Evolutionary conservation across 2,888 invertebrate genomes (phyloP), one percentile per base, ranked within the genome.

Genomic region (Cryptocephalus primarius): DNA sequence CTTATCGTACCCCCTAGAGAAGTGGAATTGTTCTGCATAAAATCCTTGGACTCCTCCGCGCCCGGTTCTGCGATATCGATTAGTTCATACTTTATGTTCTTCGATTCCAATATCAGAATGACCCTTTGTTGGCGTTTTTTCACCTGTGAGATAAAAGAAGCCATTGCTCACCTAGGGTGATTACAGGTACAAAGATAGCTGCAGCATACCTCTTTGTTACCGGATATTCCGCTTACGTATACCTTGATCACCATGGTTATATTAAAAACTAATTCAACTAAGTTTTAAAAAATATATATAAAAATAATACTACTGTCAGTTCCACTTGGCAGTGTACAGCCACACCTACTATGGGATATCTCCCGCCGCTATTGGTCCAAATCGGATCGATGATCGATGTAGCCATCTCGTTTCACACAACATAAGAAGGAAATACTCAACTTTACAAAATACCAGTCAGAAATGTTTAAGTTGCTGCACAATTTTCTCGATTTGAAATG

Each of bases 31-130:
- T 79, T 83, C 70, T 91, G 88, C 93, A 97, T 94, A 64, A 88
- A 88, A 60, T 89, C 88, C 71, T 91, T 89, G 57, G 88, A 86
- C 48, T 80, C 73, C 69, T 93, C 93, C 66, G 82, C 84, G 44
- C 88, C 90, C 12, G 95, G 93, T 69, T 94, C 94, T 43, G 95
- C 88, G 63, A 97, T 94, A 72, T 97, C 97, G 64, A 97, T 84
- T 50, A 83, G 76, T 68, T 90, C 86, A 71, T 92, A 94, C 60
- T 85, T 81, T 59, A 97, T 85, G 70, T 78, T 82, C 76, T 91
- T 88, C 58, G 93, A 89, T 65, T 94, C 92, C 62, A 97, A 74
- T 64, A 94, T 89, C 85, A 95, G 89, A 60, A 88, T 72, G 47
- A 96, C 91, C 55, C 93, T 81, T 68, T 93, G 92, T 70, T 96